These are phyloP conservation scores for Phortica magna DNA, from an alignment of 2,888 invertebrate genomes.

Conservation along the genomic window DNA sequence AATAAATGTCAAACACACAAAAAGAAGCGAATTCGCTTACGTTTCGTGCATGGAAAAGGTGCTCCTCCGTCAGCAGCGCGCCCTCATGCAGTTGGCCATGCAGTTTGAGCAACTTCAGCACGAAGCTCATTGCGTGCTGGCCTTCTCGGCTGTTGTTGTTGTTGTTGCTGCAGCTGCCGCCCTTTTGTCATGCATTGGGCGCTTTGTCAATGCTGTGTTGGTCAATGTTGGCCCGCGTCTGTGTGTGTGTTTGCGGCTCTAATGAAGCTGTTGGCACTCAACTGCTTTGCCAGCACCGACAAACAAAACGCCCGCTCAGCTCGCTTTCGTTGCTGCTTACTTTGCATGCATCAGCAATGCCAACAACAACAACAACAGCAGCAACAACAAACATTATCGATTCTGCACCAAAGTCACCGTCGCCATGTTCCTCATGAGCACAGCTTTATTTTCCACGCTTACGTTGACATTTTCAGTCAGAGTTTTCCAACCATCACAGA, in stretches of 20 bases:
- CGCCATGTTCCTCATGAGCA: too few species aligned
- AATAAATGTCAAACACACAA: background rate
- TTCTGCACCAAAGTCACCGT: too few species aligned
- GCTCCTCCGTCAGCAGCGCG: background rate
- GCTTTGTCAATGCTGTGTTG: background rate
- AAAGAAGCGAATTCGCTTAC: background rate
- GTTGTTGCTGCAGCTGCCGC: conserved; percentile 15
- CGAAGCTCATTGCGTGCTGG: too few species aligned
- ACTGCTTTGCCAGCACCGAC: background rate
- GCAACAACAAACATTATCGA: background rate
- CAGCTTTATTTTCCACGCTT: background rate
- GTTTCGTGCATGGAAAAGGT: background rate
- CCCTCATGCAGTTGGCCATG: background rate
- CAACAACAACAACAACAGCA: too few species aligned
- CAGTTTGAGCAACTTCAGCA: background rate
- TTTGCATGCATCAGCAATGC: too few species aligned
- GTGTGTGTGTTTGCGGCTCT: background rate
- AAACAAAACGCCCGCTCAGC: too few species aligned
- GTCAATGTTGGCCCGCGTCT: background rate
- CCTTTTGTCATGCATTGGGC: conserved; percentile 4
- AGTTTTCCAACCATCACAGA: too few species aligned
- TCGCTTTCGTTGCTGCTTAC: too few species aligned
- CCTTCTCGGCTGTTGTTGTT: conserved; percentile 10
- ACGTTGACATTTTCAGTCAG: background rate
- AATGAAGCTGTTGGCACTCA: background rate